These are phyloP conservation scores for Eulimnadia texana DNA, from an alignment of 1,140 invertebrate species.

Conservation along the genomic window DNA sequence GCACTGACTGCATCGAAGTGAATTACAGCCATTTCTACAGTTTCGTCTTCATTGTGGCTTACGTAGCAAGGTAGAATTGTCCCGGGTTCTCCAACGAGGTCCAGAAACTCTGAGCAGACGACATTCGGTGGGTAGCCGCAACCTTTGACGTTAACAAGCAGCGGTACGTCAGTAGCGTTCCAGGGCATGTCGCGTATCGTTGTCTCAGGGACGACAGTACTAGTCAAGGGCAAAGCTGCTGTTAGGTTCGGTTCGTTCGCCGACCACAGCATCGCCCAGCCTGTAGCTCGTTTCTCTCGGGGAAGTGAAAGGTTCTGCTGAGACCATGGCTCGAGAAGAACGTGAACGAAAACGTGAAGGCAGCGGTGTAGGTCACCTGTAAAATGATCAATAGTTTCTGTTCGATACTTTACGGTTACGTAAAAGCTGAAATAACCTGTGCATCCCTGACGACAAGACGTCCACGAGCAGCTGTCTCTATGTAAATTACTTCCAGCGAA, in stretches of 20 bases:
- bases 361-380: constrained; percentile 59
- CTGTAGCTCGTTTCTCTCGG: constrained; percentile 2
- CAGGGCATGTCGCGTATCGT: neutral
- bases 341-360: constrained; percentile 70
- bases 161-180: constrained; percentile 41
- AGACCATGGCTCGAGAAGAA: constrained; percentile 31
- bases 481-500: constrained; percentile 56
- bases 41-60: neutral
- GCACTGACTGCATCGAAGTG: neutral
- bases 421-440: constrained; percentile 33
- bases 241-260: constrained; percentile 8
- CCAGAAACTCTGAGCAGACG: constrained; percentile 67
- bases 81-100: constrained; percentile 54
- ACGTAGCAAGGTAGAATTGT: constrained; percentile 58
- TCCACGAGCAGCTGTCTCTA: constrained; percentile 70
- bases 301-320: neutral
- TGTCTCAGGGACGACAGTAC: neutral
- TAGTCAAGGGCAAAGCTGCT: neutral
- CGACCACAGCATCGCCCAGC: neutral
- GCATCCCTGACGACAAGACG: constrained; percentile 71
- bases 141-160: constrained; percentile 64
- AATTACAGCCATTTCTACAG: neutral
- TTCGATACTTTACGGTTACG: neutral
- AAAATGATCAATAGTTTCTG: neutral
- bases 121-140: constrained; percentile 77